phyloP scores from a whole-genome alignment of 2,797 vertebrate genomes.

The Neomorphus geoffroyi region DNA sequence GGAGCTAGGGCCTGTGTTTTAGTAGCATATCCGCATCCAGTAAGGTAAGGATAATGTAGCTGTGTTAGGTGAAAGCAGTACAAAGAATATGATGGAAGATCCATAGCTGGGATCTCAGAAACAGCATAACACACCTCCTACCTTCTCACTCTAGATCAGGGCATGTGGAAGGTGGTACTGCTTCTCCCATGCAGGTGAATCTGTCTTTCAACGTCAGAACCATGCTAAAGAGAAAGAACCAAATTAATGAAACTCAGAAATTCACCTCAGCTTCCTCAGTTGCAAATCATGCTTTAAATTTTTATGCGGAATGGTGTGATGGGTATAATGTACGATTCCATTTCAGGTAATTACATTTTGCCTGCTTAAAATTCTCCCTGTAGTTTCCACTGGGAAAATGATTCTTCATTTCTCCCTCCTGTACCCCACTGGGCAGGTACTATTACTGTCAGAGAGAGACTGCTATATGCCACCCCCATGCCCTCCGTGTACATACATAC shows the following conservation, averaged over 20 bases:
- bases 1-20: not conserved
- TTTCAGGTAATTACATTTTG: slow-evolving; percentile 66
- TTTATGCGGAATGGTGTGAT: slow-evolving; percentile 47
- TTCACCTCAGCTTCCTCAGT: slow-evolving; percentile 15
- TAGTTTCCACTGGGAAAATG: slow-evolving; percentile 12
- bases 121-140: not conserved
- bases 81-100: not conserved
- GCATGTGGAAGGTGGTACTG: not conserved
- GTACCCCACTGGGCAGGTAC: not conserved
- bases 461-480: not conserved
- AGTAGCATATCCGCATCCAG: not conserved
- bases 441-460: not conserved
- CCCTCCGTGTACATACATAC: not conserved
- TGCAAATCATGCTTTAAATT: slow-evolving; percentile 56
- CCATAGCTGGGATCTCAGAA: not conserved
- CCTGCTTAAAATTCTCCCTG: slow-evolving; percentile 59
- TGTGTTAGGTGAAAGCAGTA: not conserved
- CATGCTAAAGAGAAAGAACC: not conserved
- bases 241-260: slow-evolving; percentile 47
- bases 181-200: not conserved
- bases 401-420: slow-evolving; percentile 14
- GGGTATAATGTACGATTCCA: slow-evolving; percentile 52
- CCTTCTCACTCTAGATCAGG: not conserved
- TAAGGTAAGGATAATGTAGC: not conserved
- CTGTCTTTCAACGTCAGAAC: not conserved